Base-by-base conservation (phyloP, 2,113 vertebrate species). In the Vimba vimba region DNA sequence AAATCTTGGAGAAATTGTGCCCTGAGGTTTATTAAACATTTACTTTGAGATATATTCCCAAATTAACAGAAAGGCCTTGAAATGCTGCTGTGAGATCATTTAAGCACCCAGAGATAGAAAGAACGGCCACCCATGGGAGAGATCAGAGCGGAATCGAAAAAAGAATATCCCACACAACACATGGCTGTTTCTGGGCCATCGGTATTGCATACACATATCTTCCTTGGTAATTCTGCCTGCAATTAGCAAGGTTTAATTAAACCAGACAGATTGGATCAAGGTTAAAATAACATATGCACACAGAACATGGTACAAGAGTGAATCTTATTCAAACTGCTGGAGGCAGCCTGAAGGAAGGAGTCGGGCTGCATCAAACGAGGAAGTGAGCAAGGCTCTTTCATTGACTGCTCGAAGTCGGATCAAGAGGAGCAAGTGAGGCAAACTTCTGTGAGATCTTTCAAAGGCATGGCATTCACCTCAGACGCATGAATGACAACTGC, bases 371-470 rank as follows among this genome's bases (percentile, higher is more conserved):
- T 90, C 74, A 87, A 87, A 85, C 66, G 23, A 82, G 45, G 0
- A 47, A 84, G 69, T 6, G 39, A 52, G 50, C 1, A 13, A 82
- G 30, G 78, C 23, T 57, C 74, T 85, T 86, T 87, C 57, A 62
- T 25, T 76, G 83, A 64, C 59, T 75, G 39, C 74, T 13, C 69
- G 21, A 80, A 50, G 27, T 78, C 82, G 76, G 84, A 89, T 88
- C 86, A 88, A 43, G 84, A 88, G 80, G 45, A 73, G 77, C 81
- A 43, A 77, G 62, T 55, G 55, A 80, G 55, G 47, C 80, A 73
- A 83, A 87, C 77, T 75, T 79, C 86, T 69, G 83, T 83, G 86
- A 89, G 77, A 68, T 27, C 80, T 86, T 87, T 87, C 80, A 89
- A 83, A 87, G 74, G 64, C 64, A 59, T 68, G 64, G 62, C 76